A percentile compares a stretch with the other conserved stretches of the same genome.
Conservation (phyloP, 2,888 invertebrate genomes). For the Drosophila testacea region DNA sequence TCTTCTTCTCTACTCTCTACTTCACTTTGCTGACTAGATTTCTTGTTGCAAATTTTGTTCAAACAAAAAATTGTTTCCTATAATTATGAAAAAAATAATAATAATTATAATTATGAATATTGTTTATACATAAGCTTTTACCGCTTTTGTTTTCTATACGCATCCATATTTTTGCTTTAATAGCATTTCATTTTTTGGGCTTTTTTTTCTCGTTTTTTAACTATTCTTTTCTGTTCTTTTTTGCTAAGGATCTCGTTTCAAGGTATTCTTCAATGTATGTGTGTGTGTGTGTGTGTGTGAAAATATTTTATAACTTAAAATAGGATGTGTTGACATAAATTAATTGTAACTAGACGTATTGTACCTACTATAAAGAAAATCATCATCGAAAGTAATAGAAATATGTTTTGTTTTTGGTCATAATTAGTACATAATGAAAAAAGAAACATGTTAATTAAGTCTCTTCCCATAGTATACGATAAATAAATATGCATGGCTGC, state of each 20-base stretch:
- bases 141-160: constrained; percentile 16
- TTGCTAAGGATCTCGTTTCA: constrained; percentile 40
- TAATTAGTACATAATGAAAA: constrained; percentile 35
- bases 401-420: constrained; percentile 13
- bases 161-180: background rate
- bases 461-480: constrained; percentile 42
- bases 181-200: constrained; percentile 1
- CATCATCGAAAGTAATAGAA: constrained; percentile 47
- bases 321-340: constrained; percentile 32
- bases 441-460: constrained; percentile 40
- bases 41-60: constrained; percentile 77
- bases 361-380: constrained; percentile 53
- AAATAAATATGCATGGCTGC: constrained; percentile 67
- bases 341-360: constrained; percentile 51
- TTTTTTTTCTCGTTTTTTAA: background rate
- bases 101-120: constrained; percentile 41
- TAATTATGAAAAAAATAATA: constrained; percentile 53
- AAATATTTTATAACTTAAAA: constrained; percentile 23
- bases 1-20: constrained; percentile 22
- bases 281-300: constrained; percentile 17
- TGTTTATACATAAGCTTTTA: constrained; percentile 37
- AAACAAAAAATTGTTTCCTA: constrained; percentile 68
- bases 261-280: constrained; percentile 35
- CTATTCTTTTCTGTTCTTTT: constrained; percentile 2
- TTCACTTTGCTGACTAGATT: constrained; percentile 71